phyloP scores from a whole-genome alignment of 1,140 invertebrate species.

The Plodia interpunctella region DNA sequence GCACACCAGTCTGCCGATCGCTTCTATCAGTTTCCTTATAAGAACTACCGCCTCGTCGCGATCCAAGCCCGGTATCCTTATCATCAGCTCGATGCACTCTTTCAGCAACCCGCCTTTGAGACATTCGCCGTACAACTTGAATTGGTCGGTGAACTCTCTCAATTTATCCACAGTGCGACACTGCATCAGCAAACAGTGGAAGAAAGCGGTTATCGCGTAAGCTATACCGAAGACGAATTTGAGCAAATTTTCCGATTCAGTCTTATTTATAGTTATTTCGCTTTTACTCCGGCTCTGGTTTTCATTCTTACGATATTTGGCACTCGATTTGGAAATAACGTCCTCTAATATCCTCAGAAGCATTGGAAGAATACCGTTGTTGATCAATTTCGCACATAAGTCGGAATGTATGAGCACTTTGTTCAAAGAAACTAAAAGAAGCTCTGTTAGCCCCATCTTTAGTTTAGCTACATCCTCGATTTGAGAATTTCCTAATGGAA shows the following conservation, averaged over 20 bases:
- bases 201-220: slow-evolving; percentile 79
- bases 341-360: slow-evolving; percentile 79
- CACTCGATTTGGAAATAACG: slow-evolving; percentile 64
- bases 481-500: slow-evolving; percentile 28
- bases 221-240: slow-evolving; percentile 80
- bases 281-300: slow-evolving; percentile 34
- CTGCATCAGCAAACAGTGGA: slow-evolving; percentile 80
- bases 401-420: slow-evolving; percentile 78
- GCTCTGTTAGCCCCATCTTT: slow-evolving; percentile 78
- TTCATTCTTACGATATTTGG: slow-evolving; percentile 40
- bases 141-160: slow-evolving; percentile 79
- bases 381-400: slow-evolving; percentile 78
- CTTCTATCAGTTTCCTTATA: slow-evolving; percentile 78
- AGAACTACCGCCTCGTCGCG: slow-evolving; percentile 59
- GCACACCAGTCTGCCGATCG: slow-evolving; percentile 78
- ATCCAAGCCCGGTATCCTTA: slow-evolving; percentile 72
- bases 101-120: slow-evolving; percentile 78
- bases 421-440: slow-evolving; percentile 79
- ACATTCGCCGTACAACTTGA: slow-evolving; percentile 79
- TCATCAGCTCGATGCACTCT: slow-evolving; percentile 77
- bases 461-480: slow-evolving; percentile 64
- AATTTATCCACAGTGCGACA: slow-evolving; percentile 76
- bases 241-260: slow-evolving; percentile 69
- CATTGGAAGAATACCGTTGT: slow-evolving; percentile 80
- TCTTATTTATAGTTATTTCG: slow-evolving; percentile 27